Evolutionary conservation across 2,888 invertebrate genomes (phyloP), one percentile per base, ranked within the genome.

Genomic region (Crossocerus cetratus): DNA sequence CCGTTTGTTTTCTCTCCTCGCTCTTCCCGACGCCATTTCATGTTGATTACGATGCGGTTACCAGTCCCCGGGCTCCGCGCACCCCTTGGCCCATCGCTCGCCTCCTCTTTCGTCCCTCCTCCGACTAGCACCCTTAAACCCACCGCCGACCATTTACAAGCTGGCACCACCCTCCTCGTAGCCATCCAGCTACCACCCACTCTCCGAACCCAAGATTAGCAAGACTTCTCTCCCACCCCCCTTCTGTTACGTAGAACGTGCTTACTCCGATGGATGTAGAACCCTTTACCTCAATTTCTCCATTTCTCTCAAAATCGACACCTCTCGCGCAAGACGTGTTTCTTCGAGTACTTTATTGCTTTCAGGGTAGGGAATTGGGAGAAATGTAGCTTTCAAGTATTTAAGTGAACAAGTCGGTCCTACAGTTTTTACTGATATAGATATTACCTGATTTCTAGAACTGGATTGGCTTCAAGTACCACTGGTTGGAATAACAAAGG

Each of bases 11-110:
- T 74, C 65, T 76, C 69, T 57, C 72, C 63, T 65, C 81, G 69
- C 78, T 76, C 80, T 80, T 87, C 76, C 78, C 82, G 87, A 78
- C 88, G 87, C 88, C 87, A 88, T 88, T 88, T 88, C 86, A 86
- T 84, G 85, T 88, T 87, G 88, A 87, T 87, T 88, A 87, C 86
- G 84, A 84, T 87, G 86, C 84, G 87, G 87, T 87, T 87, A 86
- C 83, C 86, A 32, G 8, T 11, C 32, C 32, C 32, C 86, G 86
- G 84, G 86, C 85, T 83, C 76, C 77, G 75, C 76, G 75, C 62
- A 32, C 70, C 78, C 76, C 72, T 73, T 69, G 67, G 64, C 49
- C n/a, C 49, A n/a, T 49, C 18, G 62, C 65, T 70, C 57, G 68
- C 63, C 65, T 60, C 61, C 69, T 68, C 61, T 55, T 72, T 60